Evolutionary conservation across 2,888 invertebrate genomes (phyloP).

Genomic region (Amphimallon solstitiale): DNA sequence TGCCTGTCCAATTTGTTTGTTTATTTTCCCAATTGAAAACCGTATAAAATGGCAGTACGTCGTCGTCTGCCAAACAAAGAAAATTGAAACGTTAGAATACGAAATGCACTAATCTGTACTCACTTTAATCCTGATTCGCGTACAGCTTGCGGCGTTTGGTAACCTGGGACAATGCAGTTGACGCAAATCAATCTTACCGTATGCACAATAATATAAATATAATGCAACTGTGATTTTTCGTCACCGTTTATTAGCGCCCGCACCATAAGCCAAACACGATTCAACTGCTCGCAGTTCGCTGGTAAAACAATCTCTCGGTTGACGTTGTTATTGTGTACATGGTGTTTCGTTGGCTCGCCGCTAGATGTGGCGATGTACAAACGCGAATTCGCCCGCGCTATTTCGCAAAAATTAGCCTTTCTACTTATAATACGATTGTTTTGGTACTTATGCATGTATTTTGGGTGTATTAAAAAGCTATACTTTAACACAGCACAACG

Average conservation of each 20-base stretch:
- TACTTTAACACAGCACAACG: too few species aligned
- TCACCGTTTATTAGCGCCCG: slow-evolving; percentile 51
- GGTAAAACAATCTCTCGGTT: not conserved
- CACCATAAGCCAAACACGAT: slow-evolving; percentile 41
- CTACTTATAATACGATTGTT: too few species aligned
- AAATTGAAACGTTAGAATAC: not conserved
- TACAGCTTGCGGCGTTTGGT: not conserved
- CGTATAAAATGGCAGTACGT: slow-evolving; percentile 13
- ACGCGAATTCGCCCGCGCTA: too few species aligned
- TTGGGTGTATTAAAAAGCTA: too few species aligned
- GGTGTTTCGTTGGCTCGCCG: too few species aligned
- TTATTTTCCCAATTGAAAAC: slow-evolving; percentile 2
- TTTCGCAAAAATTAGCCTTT: too few species aligned
- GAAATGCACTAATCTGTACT: not conserved
- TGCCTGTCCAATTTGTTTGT: not conserved
- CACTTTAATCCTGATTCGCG: not conserved
- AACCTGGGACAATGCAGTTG: not conserved
- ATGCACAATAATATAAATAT: not conserved
- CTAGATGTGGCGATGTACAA: too few species aligned
- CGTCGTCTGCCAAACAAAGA: not conserved
- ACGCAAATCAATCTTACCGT: slow-evolving; percentile 9
- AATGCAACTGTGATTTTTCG: slow-evolving; percentile 47
- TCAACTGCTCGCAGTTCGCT: slow-evolving; percentile 39
- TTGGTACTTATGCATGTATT: too few species aligned
- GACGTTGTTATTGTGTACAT: too few species aligned